Base-by-base conservation (phyloP, 2,888 invertebrate species). In the Ennomos quercinarius region DNA sequence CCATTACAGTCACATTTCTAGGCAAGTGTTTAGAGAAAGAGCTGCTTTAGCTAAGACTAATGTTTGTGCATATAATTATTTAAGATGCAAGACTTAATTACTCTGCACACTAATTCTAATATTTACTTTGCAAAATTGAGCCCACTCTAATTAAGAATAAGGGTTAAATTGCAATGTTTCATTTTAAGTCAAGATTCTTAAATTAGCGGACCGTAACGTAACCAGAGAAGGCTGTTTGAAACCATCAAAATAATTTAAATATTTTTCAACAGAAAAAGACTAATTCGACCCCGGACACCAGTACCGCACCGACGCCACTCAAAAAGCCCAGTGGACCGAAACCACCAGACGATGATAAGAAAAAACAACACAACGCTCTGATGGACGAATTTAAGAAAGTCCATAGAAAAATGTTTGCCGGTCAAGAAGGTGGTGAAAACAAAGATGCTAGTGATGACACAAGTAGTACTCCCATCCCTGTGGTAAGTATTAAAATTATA, bases 331-430 rank as follows among this genome's bases (percentile, higher is more conserved):
- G 71, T 58, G 70, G 74, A 58, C 74, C 84, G 67, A 83, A 94
- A 87, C 74, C 86, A 73, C 66, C 93, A 85, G 94, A 94, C 66
- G 93, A 93, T 51, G 95, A 95, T 63, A 94, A 95, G 78, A 94
- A 94, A 70, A 94, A 94, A 72, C 95, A 95, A 68, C 96, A 96
- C 76, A 94, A 94, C 70, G 95, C 95, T 71, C 86, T 98, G 64
- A 98, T 98, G 96, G 96, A 97, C 84, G 98, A 98, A 87, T 98
- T 98, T 83, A 97, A 96, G 83, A 95, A 95, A 77, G 97, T 97
- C 6, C 97, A 98, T 86, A 94, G 95, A 73, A 96, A 96, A 91
- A 98, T 98, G 97, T 98, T 98, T 82, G 93, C 94, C 63, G 88
- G 89, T 54, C 83, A 77, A 63, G 90, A 88, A 10, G 67, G 61